A percentile compares a stretch with the other conserved stretches of the same genome.
Evolutionary conservation across 2,888 invertebrate genomes (phyloP).

Genomic region (Trisateles emortualis): DNA sequence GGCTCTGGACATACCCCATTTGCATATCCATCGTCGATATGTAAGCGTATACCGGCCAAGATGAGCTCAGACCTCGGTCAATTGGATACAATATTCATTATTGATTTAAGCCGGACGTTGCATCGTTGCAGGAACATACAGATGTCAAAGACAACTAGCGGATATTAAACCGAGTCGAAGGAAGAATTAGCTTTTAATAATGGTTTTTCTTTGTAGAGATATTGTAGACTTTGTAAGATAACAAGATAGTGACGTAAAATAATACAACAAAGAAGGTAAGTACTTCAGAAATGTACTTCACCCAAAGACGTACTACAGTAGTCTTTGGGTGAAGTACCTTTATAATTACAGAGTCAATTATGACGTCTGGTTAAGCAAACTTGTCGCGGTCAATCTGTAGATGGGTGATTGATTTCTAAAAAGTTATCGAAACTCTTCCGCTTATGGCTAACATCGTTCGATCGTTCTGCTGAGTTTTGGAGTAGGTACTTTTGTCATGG

Average conservation of each 20-base stretch:
- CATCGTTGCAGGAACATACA: slow-evolving; percentile 12
- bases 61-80: slow-evolving; percentile 34
- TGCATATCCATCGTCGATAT: slow-evolving; percentile 65
- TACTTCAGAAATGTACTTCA: too few relatives aligned
- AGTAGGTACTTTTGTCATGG: too few relatives aligned
- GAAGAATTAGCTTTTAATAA: neutral
- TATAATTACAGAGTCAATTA: too few relatives aligned
- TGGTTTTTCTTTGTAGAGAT: neutral
- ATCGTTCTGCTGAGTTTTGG: too few relatives aligned
- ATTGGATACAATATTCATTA: slow-evolving; percentile 61
- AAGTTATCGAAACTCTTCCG: too few relatives aligned
- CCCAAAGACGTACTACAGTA: too few relatives aligned
- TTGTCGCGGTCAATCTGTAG: too few relatives aligned
- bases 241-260: neutral
- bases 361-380: too few relatives aligned
- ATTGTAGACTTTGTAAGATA: neutral
- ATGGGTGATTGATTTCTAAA: too few relatives aligned
- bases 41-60: slow-evolving; percentile 47
- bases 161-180: neutral
- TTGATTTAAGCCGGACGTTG: slow-evolving; percentile 41
- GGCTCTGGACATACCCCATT: slow-evolving; percentile 66
- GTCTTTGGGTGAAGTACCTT: too few relatives aligned
- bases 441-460: too few relatives aligned
- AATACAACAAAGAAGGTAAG: too few relatives aligned
- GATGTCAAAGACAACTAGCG: slow-evolving; percentile 9